These are phyloP conservation scores for Drosophila repletoides DNA, from an alignment of 1,140 invertebrate genomes.

Conservation along the genomic window DNA sequence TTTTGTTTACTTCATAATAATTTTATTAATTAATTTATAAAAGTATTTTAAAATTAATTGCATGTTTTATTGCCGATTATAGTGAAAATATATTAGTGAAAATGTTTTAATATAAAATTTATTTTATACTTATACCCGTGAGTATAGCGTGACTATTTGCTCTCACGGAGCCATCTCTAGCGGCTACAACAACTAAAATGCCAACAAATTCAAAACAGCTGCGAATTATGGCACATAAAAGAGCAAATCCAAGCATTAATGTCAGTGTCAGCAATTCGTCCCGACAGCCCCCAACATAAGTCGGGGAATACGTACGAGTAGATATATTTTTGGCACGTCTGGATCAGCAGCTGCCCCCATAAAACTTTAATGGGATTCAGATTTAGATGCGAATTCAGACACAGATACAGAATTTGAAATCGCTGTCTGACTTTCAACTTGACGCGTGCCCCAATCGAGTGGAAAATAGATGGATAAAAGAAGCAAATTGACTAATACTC, in stretches of 20 bases:
- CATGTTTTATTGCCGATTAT: no score
- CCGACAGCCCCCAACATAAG: not conserved
- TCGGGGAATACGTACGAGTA: not conserved
- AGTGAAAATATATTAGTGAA: no score
- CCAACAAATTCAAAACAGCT: not conserved
- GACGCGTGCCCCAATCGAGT: slow-evolving; percentile 56
- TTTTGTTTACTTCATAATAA: no score
- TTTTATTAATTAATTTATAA: no score
- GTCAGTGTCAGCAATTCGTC: slow-evolving; percentile 34
- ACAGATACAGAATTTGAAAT: not conserved
- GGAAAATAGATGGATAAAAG: not conserved
- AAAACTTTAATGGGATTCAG: no score
- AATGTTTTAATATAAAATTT: no score
- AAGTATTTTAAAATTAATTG: no score
- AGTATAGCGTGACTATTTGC: no score
- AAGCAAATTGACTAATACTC: slow-evolving; percentile 33
- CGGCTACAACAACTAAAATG: not conserved
- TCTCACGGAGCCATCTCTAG: no score
- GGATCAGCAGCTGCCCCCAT: slow-evolving; percentile 17
- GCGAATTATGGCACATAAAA: not conserved
- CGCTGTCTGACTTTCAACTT: slow-evolving; percentile 19
- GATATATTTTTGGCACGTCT: slow-evolving; percentile 34
- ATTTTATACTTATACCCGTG: no score
- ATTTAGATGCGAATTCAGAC: not conserved
- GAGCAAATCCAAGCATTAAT: slow-evolving; percentile 10